Evolutionary conservation across 2,888 invertebrate species (phyloP).

Genomic region (Pegoplata infirma): DNA sequence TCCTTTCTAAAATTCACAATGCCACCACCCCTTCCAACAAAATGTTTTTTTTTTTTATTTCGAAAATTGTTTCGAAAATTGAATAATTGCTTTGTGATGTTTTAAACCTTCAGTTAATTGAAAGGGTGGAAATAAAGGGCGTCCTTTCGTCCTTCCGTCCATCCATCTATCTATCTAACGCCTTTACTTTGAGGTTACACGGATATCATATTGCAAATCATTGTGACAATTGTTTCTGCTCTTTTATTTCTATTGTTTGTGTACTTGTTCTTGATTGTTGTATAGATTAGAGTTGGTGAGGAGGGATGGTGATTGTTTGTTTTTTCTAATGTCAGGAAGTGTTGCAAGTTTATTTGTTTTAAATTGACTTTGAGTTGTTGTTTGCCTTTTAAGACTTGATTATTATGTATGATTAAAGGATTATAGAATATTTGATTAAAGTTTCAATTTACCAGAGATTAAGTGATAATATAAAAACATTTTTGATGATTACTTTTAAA

Average conservation of each 20-base stretch:
- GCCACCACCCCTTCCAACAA: not conserved
- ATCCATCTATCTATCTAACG: constrained; percentile 24
- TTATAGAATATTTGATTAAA: constrained; percentile 59
- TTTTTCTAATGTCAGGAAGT: constrained; percentile 68
- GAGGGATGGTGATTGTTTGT: not conserved
- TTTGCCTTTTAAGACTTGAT: constrained; percentile 58
- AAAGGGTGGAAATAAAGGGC: constrained; percentile 71
- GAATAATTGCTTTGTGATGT: constrained; percentile 76
- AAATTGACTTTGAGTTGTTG: constrained; percentile 61
- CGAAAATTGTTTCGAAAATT: constrained; percentile 66
- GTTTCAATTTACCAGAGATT: constrained; percentile 59
- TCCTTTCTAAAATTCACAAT: constrained; percentile 8
- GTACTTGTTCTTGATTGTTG: constrained; percentile 67
- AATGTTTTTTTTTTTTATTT: constrained; percentile 23
- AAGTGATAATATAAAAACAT: constrained; percentile 53
- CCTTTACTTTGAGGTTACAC: constrained; percentile 73
- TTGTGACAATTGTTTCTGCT: constrained; percentile 70
- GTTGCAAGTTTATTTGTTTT: constrained; percentile 62
- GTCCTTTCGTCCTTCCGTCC: constrained; percentile 17
- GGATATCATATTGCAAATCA: constrained; percentile 78
- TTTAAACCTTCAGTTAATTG: constrained; percentile 70
- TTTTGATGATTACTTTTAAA: constrained; percentile 58
- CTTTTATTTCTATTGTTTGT: constrained; percentile 52
- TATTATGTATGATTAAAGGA: constrained; percentile 63
- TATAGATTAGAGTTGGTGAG: constrained; percentile 11